Evolutionary conservation across 2,888 invertebrate species (phyloP), one percentile per base, ranked within the genome.

Genomic region (Drosophila niveifrons): DNA sequence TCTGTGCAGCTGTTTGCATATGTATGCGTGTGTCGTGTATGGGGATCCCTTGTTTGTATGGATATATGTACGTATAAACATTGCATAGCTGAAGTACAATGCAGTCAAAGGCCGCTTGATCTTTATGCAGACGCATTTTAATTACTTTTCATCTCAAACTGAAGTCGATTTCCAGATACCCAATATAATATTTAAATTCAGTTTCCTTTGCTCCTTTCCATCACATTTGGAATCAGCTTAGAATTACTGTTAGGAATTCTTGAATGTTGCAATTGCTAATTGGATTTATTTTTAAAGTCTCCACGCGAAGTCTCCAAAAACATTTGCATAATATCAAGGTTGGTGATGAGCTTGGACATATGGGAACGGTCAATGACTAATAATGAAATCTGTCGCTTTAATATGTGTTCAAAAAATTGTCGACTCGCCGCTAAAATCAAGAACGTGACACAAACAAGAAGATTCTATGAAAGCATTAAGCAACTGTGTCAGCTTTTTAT

Each of bases 351-450:
- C 31, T 41, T 23, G 13, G 47, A 9, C 13, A 17, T 34, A 39
- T 50, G 3, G 58, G 58, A 59, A 17, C 58, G 57, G 31, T 18
- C 41, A 69, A 43, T 56, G 62, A 23, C 18, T 28, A 56, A 46
- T 17, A 56, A 46, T 52, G 3, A 51, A 59, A 65, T 56, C 28
- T 31, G 41, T 39, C 55, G 43, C 61, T 72, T n/a, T 13, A 23
- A 11, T 46, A 71, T 73, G 17, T 82, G 47, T 41, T 44, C 48
- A 55, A 61, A 31, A 31, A 85, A 80, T 82, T 82, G 56, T 23
- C 81, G 39, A 28, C 29, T 48, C 6, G 43, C 9, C 31, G 79
- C 63, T 70, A 76, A 80, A 68, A 46, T 48, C 43, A 53, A 76
- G 53, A 75, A 76, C 75, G 41, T 65, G 82, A 73, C 73, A 44